Evolutionary conservation across 23 tunicate species (phyloP), one percentile per base, ranked within the genome.

Genomic region (Halocynthia aurantium): DNA sequence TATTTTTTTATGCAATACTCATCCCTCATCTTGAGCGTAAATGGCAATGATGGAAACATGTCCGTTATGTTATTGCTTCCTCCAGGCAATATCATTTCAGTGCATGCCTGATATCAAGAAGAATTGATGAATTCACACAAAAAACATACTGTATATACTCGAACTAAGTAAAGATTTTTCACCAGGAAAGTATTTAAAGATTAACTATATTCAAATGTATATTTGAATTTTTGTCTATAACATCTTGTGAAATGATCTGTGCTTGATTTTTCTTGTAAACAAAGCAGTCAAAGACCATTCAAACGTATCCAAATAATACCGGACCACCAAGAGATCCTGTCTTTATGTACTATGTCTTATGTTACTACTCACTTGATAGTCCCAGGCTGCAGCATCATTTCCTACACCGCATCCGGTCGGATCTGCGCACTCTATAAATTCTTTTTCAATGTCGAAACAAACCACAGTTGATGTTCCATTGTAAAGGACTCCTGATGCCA

Each of bases 351-450:
- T 31, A 31, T 4, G 44, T 31, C n/a, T 31, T 31, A 31, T 4
- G 44, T 31, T 31, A 31, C 1, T 12, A 74, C 76, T 49, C n/a
- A 92, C 98, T 85, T 96, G 99, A 79, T 89, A 96, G 70, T 96
- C 79, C 99, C 99, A 96, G 17, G 99, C 93, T 31, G 53, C 61
- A 6, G 95, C 91, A 52, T 82, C 92, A 51, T 78, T 76, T 12
- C 99, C 99, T 54, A 84, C 51, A 13, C 96, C 95, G 72, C 99
- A 96, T 7, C 99, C 99, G 8, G 99, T 96, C 7, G 99, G 99
- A 80, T 96, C 99, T 12, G 93, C 87, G 57, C 99, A 96, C 10
- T 96, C 91, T 6, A 96, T 84, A 65, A 71, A 96, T 58, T 96
- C 96, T 19, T 69, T 75, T 61, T 73, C 56, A 55, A 96, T 96